These are phyloP conservation scores for Gnatocerus cornutus DNA, from an alignment of 2,888 invertebrate species.

Conservation along the genomic window DNA sequence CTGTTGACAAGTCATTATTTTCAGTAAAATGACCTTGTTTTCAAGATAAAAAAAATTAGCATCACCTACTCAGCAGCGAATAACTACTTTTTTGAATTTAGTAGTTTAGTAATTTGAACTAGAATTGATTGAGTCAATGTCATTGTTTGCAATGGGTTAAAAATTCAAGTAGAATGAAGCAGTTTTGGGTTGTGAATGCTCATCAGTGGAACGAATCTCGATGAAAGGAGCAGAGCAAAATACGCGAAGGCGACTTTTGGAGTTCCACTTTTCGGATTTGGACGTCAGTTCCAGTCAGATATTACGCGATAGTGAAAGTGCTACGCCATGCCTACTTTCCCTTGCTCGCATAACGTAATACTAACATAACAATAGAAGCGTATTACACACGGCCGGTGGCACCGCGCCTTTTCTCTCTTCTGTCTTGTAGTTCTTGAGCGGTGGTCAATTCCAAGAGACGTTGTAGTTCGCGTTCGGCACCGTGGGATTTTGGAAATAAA, in stretches of 20 bases:
- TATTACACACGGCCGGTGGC: constrained; percentile 50
- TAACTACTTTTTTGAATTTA: no score
- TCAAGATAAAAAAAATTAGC: no score
- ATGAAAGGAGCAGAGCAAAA: neutral
- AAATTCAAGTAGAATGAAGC: neutral
- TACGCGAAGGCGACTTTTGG: constrained; percentile 47
- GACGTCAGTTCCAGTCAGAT: constrained; percentile 61
- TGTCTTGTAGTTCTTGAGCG: constrained; percentile 7
- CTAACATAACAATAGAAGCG: constrained; percentile 67
- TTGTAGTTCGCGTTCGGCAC: constrained; percentile 4
- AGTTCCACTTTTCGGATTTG: constrained; percentile 59
- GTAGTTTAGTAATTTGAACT: no score
- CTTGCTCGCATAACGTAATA: constrained; percentile 69
- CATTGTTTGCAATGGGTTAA: no score
- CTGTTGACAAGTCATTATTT: no score
- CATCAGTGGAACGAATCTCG: neutral
- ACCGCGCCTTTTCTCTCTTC: constrained; percentile 9
- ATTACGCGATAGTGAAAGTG: constrained; percentile 72
- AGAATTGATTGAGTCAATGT: no score
- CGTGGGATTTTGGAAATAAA: constrained; percentile 13
- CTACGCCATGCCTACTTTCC: constrained; percentile 70
- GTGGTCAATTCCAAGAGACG: constrained; percentile 1
- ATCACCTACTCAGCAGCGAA: no score
- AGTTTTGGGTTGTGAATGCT: neutral
- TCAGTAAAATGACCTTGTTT: no score